phyloP scores from a whole-genome alignment of 2,888 invertebrate genomes.

The Cerceris ruficornis region DNA sequence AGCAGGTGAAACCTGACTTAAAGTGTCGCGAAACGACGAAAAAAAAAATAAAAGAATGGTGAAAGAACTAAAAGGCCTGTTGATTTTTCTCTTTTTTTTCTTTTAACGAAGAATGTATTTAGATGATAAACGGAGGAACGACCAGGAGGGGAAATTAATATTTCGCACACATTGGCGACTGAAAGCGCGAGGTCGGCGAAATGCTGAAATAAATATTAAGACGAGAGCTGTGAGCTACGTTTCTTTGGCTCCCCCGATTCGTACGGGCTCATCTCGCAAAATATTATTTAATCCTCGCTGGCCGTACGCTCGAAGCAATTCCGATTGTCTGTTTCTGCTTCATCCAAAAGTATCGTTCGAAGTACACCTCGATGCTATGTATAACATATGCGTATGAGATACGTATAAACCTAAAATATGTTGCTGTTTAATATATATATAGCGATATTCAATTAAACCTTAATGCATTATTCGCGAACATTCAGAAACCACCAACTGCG shows the following conservation, averaged over 20 bases:
- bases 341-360: slow-evolving; percentile 27
- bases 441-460: slow-evolving; percentile 62
- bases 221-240: slow-evolving; percentile 51
- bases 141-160: slow-evolving; percentile 82
- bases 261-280: slow-evolving; percentile 58
- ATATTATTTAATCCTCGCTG: slow-evolving; percentile 81
- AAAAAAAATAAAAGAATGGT: slow-evolving; percentile 1
- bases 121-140: slow-evolving; percentile 61
- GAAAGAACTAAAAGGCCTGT: slow-evolving; percentile 3
- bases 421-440: slow-evolving; percentile 49
- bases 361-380: slow-evolving; percentile 40
- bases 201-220: slow-evolving; percentile 58
- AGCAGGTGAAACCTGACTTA: slow-evolving; percentile 54
- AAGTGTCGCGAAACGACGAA: slow-evolving; percentile 18
- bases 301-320: slow-evolving; percentile 68
- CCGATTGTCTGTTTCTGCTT: slow-evolving; percentile 22
- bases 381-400: slow-evolving; percentile 55
- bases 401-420: slow-evolving; percentile 58
- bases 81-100: background rate
- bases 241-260: slow-evolving; percentile 54
- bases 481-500: slow-evolving; percentile 62
- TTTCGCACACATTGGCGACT: slow-evolving; percentile 58
- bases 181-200: slow-evolving; percentile 42
- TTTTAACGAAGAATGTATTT: background rate
- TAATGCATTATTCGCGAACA: slow-evolving; percentile 71